phyloP scores from a whole-genome alignment of 2,113 vertebrate species.

The Ranitomeya imitator region DNA sequence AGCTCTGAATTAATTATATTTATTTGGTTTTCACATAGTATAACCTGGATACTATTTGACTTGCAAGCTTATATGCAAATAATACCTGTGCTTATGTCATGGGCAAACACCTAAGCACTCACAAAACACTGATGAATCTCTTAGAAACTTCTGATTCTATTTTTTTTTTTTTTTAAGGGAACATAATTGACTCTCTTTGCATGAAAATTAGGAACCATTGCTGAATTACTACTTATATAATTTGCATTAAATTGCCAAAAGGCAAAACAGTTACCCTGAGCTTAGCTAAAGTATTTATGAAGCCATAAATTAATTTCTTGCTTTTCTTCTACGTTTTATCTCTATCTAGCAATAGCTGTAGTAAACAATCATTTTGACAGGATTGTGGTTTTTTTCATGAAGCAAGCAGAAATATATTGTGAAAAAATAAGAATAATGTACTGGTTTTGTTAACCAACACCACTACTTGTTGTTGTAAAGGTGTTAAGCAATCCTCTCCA shows the following conservation, averaged over 20 bases:
- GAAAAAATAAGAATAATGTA: constrained; percentile 73
- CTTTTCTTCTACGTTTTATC: constrained; percentile 58
- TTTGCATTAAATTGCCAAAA: constrained; percentile 66
- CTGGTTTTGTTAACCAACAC: constrained; percentile 74
- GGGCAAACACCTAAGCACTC: constrained; percentile 58
- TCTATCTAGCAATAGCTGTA: constrained; percentile 64
- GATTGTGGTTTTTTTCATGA: constrained; percentile 74
- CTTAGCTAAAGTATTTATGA: constrained; percentile 59
- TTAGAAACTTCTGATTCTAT: constrained; percentile 57
- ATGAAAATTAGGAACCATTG: constrained; percentile 65
- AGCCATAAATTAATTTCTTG: neutral
- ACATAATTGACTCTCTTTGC: constrained; percentile 63
- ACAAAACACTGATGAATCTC: constrained; percentile 56
- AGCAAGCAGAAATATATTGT: constrained; percentile 74
- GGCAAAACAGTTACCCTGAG: constrained; percentile 70
- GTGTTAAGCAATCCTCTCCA: constrained; percentile 76
- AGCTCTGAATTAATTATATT: neutral
- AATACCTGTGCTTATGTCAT: constrained; percentile 50
- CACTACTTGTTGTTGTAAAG: constrained; percentile 73
- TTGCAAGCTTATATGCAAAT: constrained; percentile 66
- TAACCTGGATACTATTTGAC: constrained; percentile 60
- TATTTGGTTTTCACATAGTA: neutral
- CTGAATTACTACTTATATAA: constrained; percentile 69
- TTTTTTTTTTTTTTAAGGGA: constrained; percentile 56
- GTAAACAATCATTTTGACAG: constrained; percentile 70